Percentiles rank a stretch among this genome's conserved stretches.
Evolutionary conservation across 2,888 invertebrate species (phyloP).

Genomic region (Elmis aenea): DNA sequence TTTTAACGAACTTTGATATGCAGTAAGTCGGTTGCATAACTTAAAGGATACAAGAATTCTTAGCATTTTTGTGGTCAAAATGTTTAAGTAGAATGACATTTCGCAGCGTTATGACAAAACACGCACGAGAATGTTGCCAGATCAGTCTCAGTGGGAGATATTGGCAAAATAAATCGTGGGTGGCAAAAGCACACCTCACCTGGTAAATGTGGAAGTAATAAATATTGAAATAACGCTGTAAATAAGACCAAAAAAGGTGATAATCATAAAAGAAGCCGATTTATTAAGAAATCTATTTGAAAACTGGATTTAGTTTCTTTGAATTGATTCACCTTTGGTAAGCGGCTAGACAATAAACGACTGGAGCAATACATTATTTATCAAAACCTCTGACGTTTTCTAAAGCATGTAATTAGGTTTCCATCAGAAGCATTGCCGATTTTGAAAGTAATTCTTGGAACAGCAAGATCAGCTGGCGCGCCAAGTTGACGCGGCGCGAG

Average conservation of each 20-base stretch:
- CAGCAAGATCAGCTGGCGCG: conserved; percentile 22
- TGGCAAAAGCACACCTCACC: conserved; percentile 5
- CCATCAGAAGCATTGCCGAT: conserved; percentile 21
- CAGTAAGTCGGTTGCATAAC: conserved; percentile 13
- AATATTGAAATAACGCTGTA: conserved; percentile 1
- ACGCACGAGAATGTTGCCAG: too few species aligned
- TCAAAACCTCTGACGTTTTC: conserved; percentile 30
- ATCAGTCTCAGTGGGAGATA: conserved; percentile 4
- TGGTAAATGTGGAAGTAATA: conserved; percentile 1
- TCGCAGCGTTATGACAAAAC: too few species aligned
- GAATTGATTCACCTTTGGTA: conserved; percentile 6
- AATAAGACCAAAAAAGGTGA: neutral
- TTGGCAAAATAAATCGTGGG: conserved; percentile 15
- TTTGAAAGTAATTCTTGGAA: conserved; percentile 26
- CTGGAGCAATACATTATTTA: conserved; percentile 27
- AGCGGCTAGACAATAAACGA: conserved; percentile 20
- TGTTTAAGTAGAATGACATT: conserved; percentile 15
- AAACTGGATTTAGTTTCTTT: conserved; percentile 20
- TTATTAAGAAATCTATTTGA: conserved; percentile 2
- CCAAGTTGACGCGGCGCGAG: conserved; percentile 24
- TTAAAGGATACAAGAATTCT: conserved; percentile 9
- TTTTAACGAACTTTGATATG: too few species aligned
- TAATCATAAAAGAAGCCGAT: neutral
- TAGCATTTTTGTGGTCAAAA: conserved; percentile 11
- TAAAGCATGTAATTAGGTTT: conserved; percentile 32